Percentiles rank a stretch among this genome's conserved stretches.
Evolutionary conservation across 2,888 invertebrate species (phyloP).

Genomic region (Lumbricus terrestris): DNA sequence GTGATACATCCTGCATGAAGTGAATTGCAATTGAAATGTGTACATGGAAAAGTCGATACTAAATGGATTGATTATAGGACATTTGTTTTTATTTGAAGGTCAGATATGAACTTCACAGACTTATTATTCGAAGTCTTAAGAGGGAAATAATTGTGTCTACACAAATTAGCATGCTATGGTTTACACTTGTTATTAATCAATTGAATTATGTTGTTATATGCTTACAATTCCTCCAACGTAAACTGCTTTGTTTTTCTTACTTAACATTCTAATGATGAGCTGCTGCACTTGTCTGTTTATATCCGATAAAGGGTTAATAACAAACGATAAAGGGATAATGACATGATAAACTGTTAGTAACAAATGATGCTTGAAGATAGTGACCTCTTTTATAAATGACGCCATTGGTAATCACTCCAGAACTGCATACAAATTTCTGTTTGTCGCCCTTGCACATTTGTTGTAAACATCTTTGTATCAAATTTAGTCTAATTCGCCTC

Average conservation of each 20-base stretch:
- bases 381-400: background rate
- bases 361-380: background rate
- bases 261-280: no score
- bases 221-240: background rate
- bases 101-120: background rate
- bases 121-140: background rate
- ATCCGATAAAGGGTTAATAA: no score
- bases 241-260: background rate
- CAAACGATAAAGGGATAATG: no score
- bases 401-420: no score
- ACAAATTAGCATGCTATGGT: background rate
- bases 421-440: background rate
- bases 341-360: background rate
- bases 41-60: background rate
- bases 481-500: background rate
- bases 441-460: no score
- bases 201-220: background rate
- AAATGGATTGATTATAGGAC: background rate
- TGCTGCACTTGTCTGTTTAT: no score
- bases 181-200: background rate
- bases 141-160: background rate
- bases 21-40: background rate
- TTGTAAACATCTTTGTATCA: no score
- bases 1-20: background rate
- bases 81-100: no score